Conservation (phyloP, 2,888 invertebrate genomes). For the Ornithoptera alexandrae region DNA sequence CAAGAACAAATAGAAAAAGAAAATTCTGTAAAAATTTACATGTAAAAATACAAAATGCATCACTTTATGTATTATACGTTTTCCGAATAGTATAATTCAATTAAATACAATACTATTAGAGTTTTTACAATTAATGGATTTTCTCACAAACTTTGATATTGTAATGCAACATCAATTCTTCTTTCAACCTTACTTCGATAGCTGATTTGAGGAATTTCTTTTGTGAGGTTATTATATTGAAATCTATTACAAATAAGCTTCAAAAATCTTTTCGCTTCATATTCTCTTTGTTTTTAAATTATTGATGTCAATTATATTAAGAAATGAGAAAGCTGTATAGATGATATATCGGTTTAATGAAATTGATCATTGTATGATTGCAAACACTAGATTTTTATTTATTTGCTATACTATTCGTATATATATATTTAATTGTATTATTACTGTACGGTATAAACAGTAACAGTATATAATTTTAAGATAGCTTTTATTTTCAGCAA, state of each 20-base stretch:
- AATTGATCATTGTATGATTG: slow-evolving; percentile 29
- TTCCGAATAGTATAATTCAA: too few species aligned
- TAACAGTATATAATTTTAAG: neutral
- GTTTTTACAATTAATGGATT: neutral
- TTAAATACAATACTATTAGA: neutral
- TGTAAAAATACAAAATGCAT: neutral
- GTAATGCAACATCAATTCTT: neutral
- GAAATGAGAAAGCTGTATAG: neutral
- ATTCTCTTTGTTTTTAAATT: neutral
- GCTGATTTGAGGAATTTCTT: neutral
- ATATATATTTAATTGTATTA: slow-evolving; percentile 20
- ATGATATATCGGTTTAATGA: slow-evolving; percentile 15
- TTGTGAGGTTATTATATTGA: neutral
- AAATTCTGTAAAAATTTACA: too few species aligned
- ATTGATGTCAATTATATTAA: neutral
- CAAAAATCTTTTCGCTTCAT: neutral
- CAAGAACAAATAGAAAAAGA: neutral
- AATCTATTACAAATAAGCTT: neutral
- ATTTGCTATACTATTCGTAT: slow-evolving; percentile 7
- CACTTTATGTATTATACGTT: neutral
- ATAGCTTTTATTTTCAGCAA: neutral
- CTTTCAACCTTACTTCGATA: neutral
- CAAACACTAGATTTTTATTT: slow-evolving; percentile 15
- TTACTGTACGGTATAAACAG: neutral
- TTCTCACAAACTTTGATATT: neutral